phyloP scores from a whole-genome alignment of 2,797 vertebrate species.

The Gymnoscopelus microlampas region DNA sequence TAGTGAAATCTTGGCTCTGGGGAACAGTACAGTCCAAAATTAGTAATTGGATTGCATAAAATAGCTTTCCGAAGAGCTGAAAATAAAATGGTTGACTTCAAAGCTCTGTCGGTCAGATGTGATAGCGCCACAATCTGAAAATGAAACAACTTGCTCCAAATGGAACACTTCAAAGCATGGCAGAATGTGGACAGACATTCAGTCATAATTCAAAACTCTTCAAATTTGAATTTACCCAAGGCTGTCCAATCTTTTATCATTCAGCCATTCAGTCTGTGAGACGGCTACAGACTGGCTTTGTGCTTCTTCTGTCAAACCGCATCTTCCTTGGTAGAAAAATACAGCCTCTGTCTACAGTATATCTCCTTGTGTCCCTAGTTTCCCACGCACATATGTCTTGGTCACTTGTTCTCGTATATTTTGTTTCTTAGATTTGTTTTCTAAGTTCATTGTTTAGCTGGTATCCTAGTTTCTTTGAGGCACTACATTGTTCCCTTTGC shows the following conservation, averaged over 20 bases:
- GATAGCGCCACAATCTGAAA: conserved; percentile 7
- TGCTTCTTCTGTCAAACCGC: conserved; percentile 19
- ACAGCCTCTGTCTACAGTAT: not conserved
- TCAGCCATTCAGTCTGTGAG: not conserved
- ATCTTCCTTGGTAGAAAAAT: conserved; percentile 15
- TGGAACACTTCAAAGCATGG: conserved; percentile 29
- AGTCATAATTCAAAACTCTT: too few species aligned
- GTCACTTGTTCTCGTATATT: too few species aligned
- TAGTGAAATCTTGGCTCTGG: not conserved
- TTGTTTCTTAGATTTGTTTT: too few species aligned
- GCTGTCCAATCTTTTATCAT: too few species aligned
- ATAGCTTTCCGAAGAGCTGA: conserved; percentile 6
- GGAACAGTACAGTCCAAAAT: not conserved
- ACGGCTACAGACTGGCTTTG: conserved; percentile 18
- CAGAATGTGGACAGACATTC: conserved; percentile 15
- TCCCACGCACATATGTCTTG: too few species aligned
- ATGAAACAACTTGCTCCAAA: conserved; percentile 15
- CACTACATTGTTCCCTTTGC: too few species aligned
- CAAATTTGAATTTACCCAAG: too few species aligned
- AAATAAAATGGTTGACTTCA: conserved; percentile 11
- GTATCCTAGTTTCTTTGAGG: not conserved
- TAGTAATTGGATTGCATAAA: conserved; percentile 5
- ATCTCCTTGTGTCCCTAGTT: too few species aligned
- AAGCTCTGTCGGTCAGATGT: conserved; percentile 19
- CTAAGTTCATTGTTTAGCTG: not conserved